Percentiles rank a stretch among this genome's conserved stretches.
phyloP scores from a whole-genome alignment of 2,797 vertebrate genomes.

The Takifugu rubripes region DNA sequence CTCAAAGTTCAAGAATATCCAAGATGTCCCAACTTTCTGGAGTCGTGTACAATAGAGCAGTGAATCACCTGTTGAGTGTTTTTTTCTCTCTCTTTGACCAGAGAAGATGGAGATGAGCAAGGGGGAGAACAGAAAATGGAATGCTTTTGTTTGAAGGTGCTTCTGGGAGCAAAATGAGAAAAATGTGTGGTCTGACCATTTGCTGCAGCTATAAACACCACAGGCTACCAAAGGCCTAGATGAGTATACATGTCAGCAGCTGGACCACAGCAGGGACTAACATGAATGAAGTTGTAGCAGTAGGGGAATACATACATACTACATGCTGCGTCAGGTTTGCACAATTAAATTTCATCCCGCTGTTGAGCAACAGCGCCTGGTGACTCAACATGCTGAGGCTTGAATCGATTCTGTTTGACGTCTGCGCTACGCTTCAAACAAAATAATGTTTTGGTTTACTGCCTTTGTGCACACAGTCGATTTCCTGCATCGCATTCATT shows the following conservation, averaged over 20 bases:
- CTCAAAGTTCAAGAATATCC: conserved; percentile 22
- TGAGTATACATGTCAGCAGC: not conserved
- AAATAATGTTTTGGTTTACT: not conserved
- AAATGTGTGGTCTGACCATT: conserved; percentile 16
- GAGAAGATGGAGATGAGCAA: not conserved
- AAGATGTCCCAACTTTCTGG: conserved; percentile 30
- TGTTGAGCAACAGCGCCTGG: not conserved
- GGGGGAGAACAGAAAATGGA: conserved; percentile 25
- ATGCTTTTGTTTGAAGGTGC: conserved; percentile 22
- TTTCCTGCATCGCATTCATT: conserved; percentile 2
- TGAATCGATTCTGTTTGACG: not conserved
- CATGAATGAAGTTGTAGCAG: not conserved
- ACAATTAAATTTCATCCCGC: too few relatives aligned
- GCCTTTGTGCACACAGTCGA: not conserved
- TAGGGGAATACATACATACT: not conserved
- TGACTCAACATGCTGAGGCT: conserved; percentile 4
- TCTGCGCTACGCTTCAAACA: not conserved
- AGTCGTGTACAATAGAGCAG: conserved; percentile 29
- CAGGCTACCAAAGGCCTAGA: conserved; percentile 16
- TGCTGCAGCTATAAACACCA: conserved; percentile 9
- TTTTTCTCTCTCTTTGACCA: conserved; percentile 9
- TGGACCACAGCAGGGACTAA: not conserved
- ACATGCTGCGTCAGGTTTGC: not conserved
- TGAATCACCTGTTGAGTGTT: conserved; percentile 16
- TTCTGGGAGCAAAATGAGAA: conserved; percentile 10